These are phyloP conservation scores for Ispidina picta DNA, from an alignment of 2,797 vertebrate genomes.

Conservation along the genomic window DNA sequence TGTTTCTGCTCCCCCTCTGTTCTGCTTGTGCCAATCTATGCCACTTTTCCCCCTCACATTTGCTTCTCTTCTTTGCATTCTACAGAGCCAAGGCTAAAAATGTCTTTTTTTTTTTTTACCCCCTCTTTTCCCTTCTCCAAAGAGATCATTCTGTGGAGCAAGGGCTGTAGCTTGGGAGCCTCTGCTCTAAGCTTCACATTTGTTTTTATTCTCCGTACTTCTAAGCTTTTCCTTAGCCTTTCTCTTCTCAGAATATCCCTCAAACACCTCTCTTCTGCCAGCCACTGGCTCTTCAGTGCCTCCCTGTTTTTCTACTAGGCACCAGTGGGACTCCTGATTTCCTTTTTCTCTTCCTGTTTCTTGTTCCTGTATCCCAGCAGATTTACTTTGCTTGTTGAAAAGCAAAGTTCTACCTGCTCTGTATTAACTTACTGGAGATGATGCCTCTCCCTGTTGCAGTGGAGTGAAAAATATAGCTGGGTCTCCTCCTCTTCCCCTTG, in stretches of 20 bases:
- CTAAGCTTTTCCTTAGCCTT: conserved; percentile 29
- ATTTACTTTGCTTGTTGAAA: background rate
- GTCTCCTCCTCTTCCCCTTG: background rate
- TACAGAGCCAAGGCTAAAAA: conserved; percentile 24
- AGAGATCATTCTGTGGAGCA: conserved; percentile 26
- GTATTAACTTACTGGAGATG: conserved; percentile 16
- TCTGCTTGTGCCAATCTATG: background rate
- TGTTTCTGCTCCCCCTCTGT: conserved; percentile 23
- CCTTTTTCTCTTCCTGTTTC: conserved; percentile 24
- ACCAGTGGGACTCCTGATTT: conserved; percentile 20
- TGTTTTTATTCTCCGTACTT: conserved; percentile 35
- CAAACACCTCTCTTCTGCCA: conserved; percentile 36
- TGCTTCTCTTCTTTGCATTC: conserved; percentile 10
- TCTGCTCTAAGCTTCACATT: background rate
- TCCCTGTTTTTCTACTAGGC: background rate
- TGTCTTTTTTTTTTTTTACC: background rate
- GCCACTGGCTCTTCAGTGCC: conserved; percentile 23
- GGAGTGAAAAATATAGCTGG: background rate
- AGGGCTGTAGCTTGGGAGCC: conserved; percentile 27
- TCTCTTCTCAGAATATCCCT: conserved; percentile 51
- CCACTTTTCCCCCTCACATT: background rate
- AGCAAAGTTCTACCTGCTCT: background rate
- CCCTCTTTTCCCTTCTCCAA: conserved; percentile 20
- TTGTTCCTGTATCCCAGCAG: background rate
- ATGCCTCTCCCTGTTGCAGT: background rate